These are phyloP conservation scores for Tenthredo distinguenda DNA, from an alignment of 2,888 invertebrate genomes.

Conservation along the genomic window DNA sequence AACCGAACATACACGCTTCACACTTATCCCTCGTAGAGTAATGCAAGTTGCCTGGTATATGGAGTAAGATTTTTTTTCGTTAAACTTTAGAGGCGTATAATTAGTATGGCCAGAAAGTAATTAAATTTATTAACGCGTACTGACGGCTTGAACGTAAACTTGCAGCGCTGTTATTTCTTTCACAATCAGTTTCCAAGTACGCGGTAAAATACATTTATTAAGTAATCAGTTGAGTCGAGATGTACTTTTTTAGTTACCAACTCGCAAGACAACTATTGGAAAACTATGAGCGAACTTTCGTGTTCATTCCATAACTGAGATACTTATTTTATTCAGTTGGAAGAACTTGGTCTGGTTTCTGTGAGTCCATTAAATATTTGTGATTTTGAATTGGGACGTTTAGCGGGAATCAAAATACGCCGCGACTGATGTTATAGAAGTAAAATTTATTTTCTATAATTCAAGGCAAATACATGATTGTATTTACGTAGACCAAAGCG, in stretches of 20 bases:
- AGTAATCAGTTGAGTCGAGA: neutral
- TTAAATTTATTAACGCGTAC: neutral
- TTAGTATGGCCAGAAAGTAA: neutral
- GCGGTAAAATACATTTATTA: neutral
- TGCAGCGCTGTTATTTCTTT: neutral
- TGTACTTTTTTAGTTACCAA: neutral
- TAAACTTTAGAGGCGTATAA: conserved; percentile 1
- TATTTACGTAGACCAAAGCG: neutral
- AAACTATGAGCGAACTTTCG: neutral
- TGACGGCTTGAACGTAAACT: neutral
- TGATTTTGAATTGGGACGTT: neutral
- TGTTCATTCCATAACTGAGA: neutral
- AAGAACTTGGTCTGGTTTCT: neutral
- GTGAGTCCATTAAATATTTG: neutral
- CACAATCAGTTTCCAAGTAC: neutral
- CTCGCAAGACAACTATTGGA: neutral
- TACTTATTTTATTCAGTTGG: neutral
- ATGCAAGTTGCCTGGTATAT: neutral
- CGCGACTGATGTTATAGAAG: neutral
- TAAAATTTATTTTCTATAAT: neutral
- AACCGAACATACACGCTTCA: conserved; percentile 9
- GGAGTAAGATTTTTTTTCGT: neutral
- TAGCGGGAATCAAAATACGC: neutral
- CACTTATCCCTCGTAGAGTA: neutral
- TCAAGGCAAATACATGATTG: neutral